Percentiles rank a stretch among this genome's conserved stretches.
Conservation (phyloP, 2,797 vertebrate genomes). For the Sebastiscus tertius region DNA sequence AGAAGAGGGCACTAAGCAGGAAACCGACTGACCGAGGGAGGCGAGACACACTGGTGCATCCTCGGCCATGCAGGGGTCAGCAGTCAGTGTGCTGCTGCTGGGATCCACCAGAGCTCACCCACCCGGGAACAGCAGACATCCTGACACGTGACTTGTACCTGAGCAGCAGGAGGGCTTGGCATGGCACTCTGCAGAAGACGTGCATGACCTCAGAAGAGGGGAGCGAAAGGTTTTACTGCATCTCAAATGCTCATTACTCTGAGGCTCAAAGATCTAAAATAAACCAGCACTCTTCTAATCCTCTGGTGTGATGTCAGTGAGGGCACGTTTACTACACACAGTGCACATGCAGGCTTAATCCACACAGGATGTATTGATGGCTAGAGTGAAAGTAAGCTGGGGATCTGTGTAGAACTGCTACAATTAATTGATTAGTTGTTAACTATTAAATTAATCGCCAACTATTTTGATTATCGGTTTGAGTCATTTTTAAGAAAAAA, state of each 20-base stretch:
- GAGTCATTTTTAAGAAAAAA: too few species aligned
- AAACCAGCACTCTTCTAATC: constrained; percentile 65
- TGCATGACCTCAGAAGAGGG: background rate
- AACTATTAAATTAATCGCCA: too few species aligned
- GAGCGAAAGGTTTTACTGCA: constrained; percentile 3
- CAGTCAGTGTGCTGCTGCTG: background rate
- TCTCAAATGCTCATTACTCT: constrained; percentile 49
- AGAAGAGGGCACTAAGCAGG: constrained; percentile 20
- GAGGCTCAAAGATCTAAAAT: constrained; percentile 74
- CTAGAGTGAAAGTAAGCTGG: background rate
- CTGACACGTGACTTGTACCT: constrained; percentile 29
- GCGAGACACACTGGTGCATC: constrained; percentile 48
- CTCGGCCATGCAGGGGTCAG: constrained; percentile 60
- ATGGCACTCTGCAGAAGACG: constrained; percentile 6
- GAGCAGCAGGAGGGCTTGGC: constrained; percentile 32
- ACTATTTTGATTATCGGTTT: too few species aligned
- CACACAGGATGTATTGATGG: background rate
- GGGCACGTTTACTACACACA: constrained; percentile 48
- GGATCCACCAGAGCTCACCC: constrained; percentile 20
- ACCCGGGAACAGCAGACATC: background rate
- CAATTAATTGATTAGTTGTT: too few species aligned
- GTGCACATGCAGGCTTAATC: constrained; percentile 54
- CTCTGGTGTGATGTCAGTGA: constrained; percentile 33
- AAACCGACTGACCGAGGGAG: background rate
- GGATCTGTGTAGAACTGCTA: background rate